A percentile compares a stretch with the other conserved stretches of the same genome.
These are phyloP conservation scores for Sminthurides bifidus DNA, from an alignment of 1,140 invertebrate genomes.

Conservation along the genomic window DNA sequence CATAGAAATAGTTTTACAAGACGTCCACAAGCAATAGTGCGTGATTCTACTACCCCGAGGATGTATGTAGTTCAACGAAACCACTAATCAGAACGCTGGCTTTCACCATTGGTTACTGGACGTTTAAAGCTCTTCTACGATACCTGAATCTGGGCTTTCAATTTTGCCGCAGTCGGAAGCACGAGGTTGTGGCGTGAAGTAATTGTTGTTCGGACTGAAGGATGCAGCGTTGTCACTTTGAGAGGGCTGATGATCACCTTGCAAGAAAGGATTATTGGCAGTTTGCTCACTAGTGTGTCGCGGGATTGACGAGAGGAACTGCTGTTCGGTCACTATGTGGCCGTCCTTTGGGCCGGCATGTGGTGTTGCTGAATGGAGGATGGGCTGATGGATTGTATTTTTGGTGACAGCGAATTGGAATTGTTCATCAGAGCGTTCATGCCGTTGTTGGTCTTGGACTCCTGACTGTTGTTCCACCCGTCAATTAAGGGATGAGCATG, in stretches of 20 bases:
- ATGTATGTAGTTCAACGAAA: too few relatives aligned
- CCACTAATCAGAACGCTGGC: too few relatives aligned
- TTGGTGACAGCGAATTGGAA: conserved; percentile 18
- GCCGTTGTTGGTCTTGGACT: conserved; percentile 8
- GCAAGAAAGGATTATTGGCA: neutral
- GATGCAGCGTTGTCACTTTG: too few relatives aligned
- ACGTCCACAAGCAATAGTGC: too few relatives aligned
- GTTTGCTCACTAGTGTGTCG: neutral
- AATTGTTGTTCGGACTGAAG: too few relatives aligned
- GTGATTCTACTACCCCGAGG: too few relatives aligned
- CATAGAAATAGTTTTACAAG: too few relatives aligned
- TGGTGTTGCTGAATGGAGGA: conserved; percentile 14
- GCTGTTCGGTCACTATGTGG: conserved; percentile 32
- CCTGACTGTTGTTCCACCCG: conserved; percentile 20
- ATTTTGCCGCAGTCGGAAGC: conserved; percentile 50
- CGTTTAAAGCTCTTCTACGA: conserved; percentile 39
- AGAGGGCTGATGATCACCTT: too few relatives aligned
- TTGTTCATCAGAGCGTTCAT: conserved; percentile 5
- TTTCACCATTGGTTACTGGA: too few relatives aligned
- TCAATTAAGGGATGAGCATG: neutral
- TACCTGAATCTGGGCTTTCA: conserved; percentile 50
- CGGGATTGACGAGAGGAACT: neutral
- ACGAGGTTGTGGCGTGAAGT: too few relatives aligned
- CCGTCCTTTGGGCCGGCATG: conserved; percentile 33
- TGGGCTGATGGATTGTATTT: conserved; percentile 26